Evolutionary conservation across 1,140 invertebrate genomes (phyloP).

Genomic region (Mylabris phalerata): DNA sequence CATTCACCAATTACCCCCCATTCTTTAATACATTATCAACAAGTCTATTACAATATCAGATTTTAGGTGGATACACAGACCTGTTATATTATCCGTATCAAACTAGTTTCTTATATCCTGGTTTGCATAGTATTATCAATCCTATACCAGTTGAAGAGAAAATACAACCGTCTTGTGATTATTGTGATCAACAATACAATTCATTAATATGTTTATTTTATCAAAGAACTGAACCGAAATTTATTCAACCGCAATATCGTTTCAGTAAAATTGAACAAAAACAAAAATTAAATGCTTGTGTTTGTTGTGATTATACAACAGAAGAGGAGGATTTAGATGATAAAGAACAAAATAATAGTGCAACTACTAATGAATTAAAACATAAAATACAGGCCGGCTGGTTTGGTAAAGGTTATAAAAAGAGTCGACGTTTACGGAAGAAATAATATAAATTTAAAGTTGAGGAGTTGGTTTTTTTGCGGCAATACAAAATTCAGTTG

Average conservation of each 20-base stretch:
- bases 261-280: slow-evolving; percentile 43
- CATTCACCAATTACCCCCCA: slow-evolving; percentile 1
- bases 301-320: slow-evolving; percentile 50
- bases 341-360: slow-evolving; percentile 22
- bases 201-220: slow-evolving; percentile 51
- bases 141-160: slow-evolving; percentile 29
- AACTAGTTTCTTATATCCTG: slow-evolving; percentile 48
- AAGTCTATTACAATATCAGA: slow-evolving; percentile 4
- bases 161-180: slow-evolving; percentile 42
- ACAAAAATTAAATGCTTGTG: slow-evolving; percentile 44
- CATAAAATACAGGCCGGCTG: slow-evolving; percentile 49
- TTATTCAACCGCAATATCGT: slow-evolving; percentile 40
- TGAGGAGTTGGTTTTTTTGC: too few relatives aligned
- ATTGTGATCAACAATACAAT: slow-evolving; percentile 49
- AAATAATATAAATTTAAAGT: background rate
- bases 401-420: slow-evolving; percentile 54
- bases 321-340: slow-evolving; percentile 36
- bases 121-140: slow-evolving; percentile 56
- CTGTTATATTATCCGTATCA: slow-evolving; percentile 46
- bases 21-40: slow-evolving; percentile 2
- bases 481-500: too few relatives aligned
- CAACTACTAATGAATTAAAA: slow-evolving; percentile 31
- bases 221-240: slow-evolving; percentile 40
- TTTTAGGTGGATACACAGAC: slow-evolving; percentile 24
- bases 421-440: slow-evolving; percentile 41